phyloP scores from a whole-genome alignment of 2,888 invertebrate species.

The Rutpela maculata region DNA sequence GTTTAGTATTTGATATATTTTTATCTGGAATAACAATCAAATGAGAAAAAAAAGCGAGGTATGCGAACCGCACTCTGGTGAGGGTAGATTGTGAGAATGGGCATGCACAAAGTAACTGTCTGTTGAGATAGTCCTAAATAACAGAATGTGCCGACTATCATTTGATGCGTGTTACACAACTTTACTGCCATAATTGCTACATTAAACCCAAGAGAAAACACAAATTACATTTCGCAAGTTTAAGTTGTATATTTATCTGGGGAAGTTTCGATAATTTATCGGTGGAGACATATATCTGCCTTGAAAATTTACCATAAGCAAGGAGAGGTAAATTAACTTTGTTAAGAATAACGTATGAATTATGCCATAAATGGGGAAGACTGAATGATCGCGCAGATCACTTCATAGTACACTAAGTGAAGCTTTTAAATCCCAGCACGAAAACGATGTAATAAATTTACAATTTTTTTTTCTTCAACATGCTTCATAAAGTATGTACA shows the following conservation, averaged over 20 bases:
- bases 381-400: too few relatives aligned
- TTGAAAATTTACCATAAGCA: too few relatives aligned
- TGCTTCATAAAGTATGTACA: too few relatives aligned
- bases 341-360: too few relatives aligned
- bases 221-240: background rate
- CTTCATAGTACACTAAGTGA: too few relatives aligned
- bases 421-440: too few relatives aligned
- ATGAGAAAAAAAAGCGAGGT: background rate
- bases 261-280: slow-evolving; percentile 19
- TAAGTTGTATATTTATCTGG: background rate
- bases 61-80: background rate
- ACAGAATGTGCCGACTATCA: slow-evolving; percentile 9
- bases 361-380: too few relatives aligned
- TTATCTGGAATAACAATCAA: background rate
- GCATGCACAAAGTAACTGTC: slow-evolving; percentile 12
- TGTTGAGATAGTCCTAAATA: slow-evolving; percentile 1
- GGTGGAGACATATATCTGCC: background rate
- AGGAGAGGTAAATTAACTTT: too few relatives aligned
- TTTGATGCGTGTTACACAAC: slow-evolving; percentile 22
- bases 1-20: background rate
- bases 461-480: too few relatives aligned
- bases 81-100: slow-evolving; percentile 7
- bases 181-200: slow-evolving; percentile 9
- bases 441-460: too few relatives aligned
- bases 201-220: slow-evolving; percentile 2